Conservation (phyloP, 2,113 vertebrate species). For the Probosciger aterrimus region DNA sequence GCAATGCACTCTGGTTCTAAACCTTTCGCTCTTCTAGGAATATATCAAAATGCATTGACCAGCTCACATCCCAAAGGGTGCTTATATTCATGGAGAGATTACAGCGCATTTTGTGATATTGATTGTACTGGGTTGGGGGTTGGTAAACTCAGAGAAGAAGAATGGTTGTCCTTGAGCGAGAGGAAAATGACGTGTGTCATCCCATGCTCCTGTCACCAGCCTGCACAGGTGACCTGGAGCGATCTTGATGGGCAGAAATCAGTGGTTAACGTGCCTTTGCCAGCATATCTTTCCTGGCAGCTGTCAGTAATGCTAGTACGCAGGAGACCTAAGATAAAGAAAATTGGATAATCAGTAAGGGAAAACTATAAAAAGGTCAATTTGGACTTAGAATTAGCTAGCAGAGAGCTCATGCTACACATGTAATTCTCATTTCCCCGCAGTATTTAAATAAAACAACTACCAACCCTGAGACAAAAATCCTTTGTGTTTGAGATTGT, state of each 20-base stretch:
- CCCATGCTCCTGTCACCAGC: not conserved
- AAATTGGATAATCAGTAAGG: slow-evolving; percentile 47
- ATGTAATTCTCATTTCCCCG: slow-evolving; percentile 23
- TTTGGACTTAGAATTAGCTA: slow-evolving; percentile 37
- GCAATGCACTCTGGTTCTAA: not conserved
- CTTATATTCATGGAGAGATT: slow-evolving; percentile 28
- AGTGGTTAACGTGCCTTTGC: not conserved
- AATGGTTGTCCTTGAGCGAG: slow-evolving; percentile 44
- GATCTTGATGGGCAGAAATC: not conserved
- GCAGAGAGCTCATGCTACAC: not conserved
- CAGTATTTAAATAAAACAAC: not conserved
- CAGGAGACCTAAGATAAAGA: slow-evolving; percentile 32
- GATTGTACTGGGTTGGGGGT: not conserved
- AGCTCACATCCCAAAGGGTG: slow-evolving; percentile 33
- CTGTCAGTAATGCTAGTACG: not conserved
- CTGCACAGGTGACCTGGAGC: slow-evolving; percentile 14
- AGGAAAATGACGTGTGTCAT: not conserved
- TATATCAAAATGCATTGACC: slow-evolving; percentile 51
- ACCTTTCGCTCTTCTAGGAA: not conserved
- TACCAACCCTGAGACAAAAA: not conserved
- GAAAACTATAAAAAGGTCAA: slow-evolving; percentile 39
- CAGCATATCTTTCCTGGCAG: slow-evolving; percentile 6
- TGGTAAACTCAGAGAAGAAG: slow-evolving; percentile 5
- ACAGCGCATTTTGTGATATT: slow-evolving; percentile 7
- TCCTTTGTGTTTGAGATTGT: not conserved